phyloP scores from a whole-genome alignment of 2,113 vertebrate species.

The Mustelus asterias region DNA sequence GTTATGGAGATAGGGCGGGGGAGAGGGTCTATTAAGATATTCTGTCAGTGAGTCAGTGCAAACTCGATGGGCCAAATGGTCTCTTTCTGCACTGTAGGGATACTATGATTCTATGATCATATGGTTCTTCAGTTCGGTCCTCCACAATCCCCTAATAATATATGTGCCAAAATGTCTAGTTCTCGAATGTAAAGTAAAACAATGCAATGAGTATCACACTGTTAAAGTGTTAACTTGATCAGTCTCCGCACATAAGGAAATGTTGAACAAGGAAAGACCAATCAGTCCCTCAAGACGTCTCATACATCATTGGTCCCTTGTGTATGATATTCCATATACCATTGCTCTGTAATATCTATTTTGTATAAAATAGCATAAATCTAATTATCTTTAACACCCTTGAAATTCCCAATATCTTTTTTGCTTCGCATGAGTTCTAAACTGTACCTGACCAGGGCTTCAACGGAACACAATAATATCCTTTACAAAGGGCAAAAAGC shows the following conservation, averaged over 20 bases:
- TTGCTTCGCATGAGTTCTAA: not conserved
- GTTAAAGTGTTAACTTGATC: not conserved
- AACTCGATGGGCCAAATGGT: no score
- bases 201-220: not conserved
- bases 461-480: not conserved
- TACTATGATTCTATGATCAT: not conserved
- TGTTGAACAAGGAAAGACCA: not conserved
- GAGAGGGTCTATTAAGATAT: no score
- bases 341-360: not conserved
- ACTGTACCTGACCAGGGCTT: not conserved
- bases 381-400: not conserved
- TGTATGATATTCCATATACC: not conserved
- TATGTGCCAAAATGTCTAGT: not conserved
- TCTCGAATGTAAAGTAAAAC: not conserved
- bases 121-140: not conserved
- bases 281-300: not conserved
- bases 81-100: no score
- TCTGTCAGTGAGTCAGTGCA: no score
- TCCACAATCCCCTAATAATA: not conserved
- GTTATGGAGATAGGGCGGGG: no score
- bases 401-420: not conserved
- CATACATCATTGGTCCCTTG: not conserved
- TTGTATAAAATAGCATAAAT: not conserved
- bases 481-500: not conserved
- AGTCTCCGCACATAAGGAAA: not conserved